Evolutionary conservation across 2,888 invertebrate genomes (phyloP), one percentile per base, ranked within the genome.

Genomic region (Cosmorhoe ocellata): DNA sequence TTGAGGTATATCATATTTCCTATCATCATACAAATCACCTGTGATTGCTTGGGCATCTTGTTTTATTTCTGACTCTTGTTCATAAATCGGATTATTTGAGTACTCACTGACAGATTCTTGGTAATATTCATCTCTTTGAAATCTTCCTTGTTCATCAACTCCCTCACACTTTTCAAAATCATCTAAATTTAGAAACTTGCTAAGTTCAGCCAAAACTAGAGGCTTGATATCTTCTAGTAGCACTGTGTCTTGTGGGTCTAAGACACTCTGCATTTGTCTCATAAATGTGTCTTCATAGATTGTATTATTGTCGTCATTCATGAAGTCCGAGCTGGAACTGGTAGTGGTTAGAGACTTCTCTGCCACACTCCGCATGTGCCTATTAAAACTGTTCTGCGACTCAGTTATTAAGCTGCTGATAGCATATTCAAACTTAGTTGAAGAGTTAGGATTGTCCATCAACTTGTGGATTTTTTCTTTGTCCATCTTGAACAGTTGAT

Each of bases 281-380:
- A 97, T 81, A 92, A 96, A 83, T 91, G 96, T 91, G 92, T 96
- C 69, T 72, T 96, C 70, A 93, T 93, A 89, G 91, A 94, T 89
- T 50, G 95, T 69, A 51, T 89, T 87, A 56, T 91, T 96, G 40
- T 92, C 93, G 64, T 83, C 95, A 54, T 66, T 93, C 92, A 61
- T 85, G 92, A 68, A 92, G 69, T 72, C 87, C 67, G 78, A 85
- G 63, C 79, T 81, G 28, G 84, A 75, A 41, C 70, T 76, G 10
- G 40, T 33, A 13, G 53, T 44, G 46, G 75, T 76, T 0, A 91
- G 67, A 7, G 91, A 89, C 58, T 90, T 89, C 51, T 91, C 91
- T 3, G 91, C 91, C 30, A 83, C 81, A 51, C 85, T 85, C 53
- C 91, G 76, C 58, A 88, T 59, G 54, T 90, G 88, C 22, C 81